A percentile compares a stretch with the other conserved stretches of the same genome.
Evolutionary conservation across 2,888 invertebrate species (phyloP).

Genomic region (Cantharis rufa): DNA sequence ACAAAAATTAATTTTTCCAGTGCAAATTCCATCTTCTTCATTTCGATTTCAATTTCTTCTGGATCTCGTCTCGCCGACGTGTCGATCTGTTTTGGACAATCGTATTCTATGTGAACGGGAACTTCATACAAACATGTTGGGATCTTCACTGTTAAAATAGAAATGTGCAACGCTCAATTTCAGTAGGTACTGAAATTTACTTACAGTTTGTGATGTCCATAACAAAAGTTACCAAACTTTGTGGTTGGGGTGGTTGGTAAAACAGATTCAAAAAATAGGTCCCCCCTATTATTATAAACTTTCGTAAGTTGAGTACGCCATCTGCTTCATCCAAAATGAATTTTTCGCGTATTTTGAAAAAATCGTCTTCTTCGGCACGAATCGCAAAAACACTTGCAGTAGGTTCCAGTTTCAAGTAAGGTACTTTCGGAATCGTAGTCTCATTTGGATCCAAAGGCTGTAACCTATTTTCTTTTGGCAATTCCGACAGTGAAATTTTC

Average conservation of each 20-base stretch:
- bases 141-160: constrained; percentile 57
- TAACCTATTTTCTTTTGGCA: constrained; percentile 20
- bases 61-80: constrained; percentile 71
- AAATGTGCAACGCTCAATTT: neutral
- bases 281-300: constrained; percentile 76
- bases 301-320: constrained; percentile 74
- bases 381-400: constrained; percentile 42
- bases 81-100: constrained; percentile 71
- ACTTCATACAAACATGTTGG: constrained; percentile 64
- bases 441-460: constrained; percentile 33
- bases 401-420: constrained; percentile 46
- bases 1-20: constrained; percentile 74
- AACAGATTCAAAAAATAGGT: constrained; percentile 74
- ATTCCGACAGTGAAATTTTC: neutral
- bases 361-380: constrained; percentile 29
- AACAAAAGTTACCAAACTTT: constrained; percentile 11
- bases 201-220: constrained; percentile 18
- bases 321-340: constrained; percentile 53
- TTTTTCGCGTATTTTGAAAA: constrained; percentile 50
- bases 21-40: constrained; percentile 72
- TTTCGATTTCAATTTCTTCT: constrained; percentile 80
- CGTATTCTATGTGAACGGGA: constrained; percentile 69
- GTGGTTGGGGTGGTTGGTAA: constrained; percentile 76
- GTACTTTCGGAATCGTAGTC: constrained; percentile 45
- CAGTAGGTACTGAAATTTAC: neutral